phyloP scores from a whole-genome alignment of 1,140 invertebrate genomes.

The Megathymus violae region DNA sequence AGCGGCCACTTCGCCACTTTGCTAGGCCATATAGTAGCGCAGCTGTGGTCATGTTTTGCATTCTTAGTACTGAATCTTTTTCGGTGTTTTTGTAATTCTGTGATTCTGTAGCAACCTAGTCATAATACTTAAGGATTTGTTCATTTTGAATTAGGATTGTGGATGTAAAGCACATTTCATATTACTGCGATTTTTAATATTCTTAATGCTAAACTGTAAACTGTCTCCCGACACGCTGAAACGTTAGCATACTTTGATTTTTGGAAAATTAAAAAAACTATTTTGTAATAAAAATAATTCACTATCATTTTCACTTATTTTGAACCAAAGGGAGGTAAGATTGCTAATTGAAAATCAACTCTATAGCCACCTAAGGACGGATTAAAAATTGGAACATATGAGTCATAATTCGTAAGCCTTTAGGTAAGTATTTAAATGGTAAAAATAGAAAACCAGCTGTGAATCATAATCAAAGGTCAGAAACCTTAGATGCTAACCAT shows the following conservation, averaged over 20 bases:
- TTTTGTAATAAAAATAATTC: too few relatives aligned
- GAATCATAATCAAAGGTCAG: conserved; percentile 4
- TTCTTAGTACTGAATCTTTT: background rate
- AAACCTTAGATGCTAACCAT: background rate
- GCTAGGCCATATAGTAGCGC: conserved; percentile 37
- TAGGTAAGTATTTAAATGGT: background rate
- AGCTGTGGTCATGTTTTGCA: conserved; percentile 16
- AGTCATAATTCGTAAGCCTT: background rate
- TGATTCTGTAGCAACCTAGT: too few relatives aligned
- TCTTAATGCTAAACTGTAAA: too few relatives aligned
- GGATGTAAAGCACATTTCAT: too few relatives aligned
- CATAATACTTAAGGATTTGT: background rate
- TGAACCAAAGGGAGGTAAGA: background rate
- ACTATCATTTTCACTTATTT: background rate
- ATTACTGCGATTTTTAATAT: too few relatives aligned
- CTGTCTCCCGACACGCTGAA: too few relatives aligned
- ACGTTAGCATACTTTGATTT: too few relatives aligned
- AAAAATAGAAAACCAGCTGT: background rate
- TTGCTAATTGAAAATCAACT: background rate
- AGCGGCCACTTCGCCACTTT: conserved; percentile 7
- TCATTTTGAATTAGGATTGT: background rate
- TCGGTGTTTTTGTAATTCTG: too few relatives aligned
- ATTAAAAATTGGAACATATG: background rate
- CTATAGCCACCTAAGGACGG: background rate
- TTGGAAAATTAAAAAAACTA: too few relatives aligned